Base-by-base conservation (phyloP, 2,888 invertebrate genomes). In the Drosophila cognata region DNA sequence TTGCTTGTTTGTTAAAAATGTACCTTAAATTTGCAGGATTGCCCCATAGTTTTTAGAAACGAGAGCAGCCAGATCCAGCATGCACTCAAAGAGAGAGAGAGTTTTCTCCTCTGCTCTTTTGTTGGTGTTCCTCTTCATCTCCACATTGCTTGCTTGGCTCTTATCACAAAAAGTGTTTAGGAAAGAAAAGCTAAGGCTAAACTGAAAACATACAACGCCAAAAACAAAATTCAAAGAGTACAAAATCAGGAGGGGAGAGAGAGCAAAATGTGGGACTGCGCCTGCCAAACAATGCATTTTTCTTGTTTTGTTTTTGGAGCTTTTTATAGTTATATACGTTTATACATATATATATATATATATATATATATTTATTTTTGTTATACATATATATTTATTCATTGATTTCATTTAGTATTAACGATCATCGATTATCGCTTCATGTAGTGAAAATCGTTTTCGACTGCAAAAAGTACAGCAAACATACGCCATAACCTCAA, bases 131-230 rank as follows among this genome's bases (percentile, higher is more conserved):
- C 51, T 38, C 29, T 11, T 18, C n/a, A n/a, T n/a, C 51, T 62
- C 21, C 16, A 46, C 46, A 29, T 31, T 64, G 28, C 56, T 35
- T 36, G 31, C 33, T 48, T 50, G 53, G 70, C 70, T 52, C 41
- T 56, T 77, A 77, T 77, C 77, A 77, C 77, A 79, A 72, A 78
- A 75, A 50, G 68, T 78, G 72, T 75, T 65, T 38, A 13, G 29
- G 10, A 53, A 63, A 43, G n/a, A 33, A 71, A 51, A 36, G 28
- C 21, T 59, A 16, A 38, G 21, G 48, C 13, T 16, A 43, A 52
- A 29, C 16, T 4, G 2, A 60, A 43, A 41, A n/a, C 8, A 61
- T 4, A 46, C 16, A 4, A 25, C 25, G 16, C 8, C 46, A 46
- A 46, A 21, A 28, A 68, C 10, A 25, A 1, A 43, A 50, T 11